Base-by-base conservation (phyloP, 2,888 invertebrate genomes). In the Crepidodera aurea region DNA sequence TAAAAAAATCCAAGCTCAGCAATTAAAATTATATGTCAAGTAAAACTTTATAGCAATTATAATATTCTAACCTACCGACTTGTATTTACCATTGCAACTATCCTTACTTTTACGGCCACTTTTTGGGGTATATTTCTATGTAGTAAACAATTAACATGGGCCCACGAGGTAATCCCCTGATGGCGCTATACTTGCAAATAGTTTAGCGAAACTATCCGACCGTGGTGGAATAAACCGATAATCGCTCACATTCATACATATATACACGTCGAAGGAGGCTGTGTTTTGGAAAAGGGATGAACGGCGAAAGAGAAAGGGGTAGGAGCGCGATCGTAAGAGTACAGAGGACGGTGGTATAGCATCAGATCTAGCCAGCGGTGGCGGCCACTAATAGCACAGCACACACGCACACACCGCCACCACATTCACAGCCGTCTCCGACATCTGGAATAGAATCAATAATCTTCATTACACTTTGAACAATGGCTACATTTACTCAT, bases 401-500 rank as follows among this genome's bases (percentile, higher is more conserved):
- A 69, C 68, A 71, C 71, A 70, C 40, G 10, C 40, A 69, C 16
- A 16, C 40, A 18, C 15, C 40, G 18, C 40, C 8, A 18, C 40
- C 40, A 40, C 16, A 37, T 29, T 29, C 29, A 8, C 65, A 69
- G 60, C 65, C 40, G 18, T 10, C 50, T 29, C 66, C 66, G 65
- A 65, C 66, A 71, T 73, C 69, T 69, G 69, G 71, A 69, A 71
- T 72, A 64, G 70, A 73, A 74, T 73, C 73, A 69, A 71, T 71
- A 73, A 72, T 75, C 64, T 56, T 63, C 63, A 66, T 66, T 67
- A 65, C 65, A 58, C 58, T 51, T 62, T 42, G 62, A 65, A 67
- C 62, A 67, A 67, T 62, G 62, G 58, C 60, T 71, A 75, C 73
- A 76, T 77, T 74, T 76, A 73, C 74, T 75, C 76, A 77, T 76